These are phyloP conservation scores for Tubulanus polymorphus DNA, from an alignment of 2,888 invertebrate genomes.

Conservation along the genomic window DNA sequence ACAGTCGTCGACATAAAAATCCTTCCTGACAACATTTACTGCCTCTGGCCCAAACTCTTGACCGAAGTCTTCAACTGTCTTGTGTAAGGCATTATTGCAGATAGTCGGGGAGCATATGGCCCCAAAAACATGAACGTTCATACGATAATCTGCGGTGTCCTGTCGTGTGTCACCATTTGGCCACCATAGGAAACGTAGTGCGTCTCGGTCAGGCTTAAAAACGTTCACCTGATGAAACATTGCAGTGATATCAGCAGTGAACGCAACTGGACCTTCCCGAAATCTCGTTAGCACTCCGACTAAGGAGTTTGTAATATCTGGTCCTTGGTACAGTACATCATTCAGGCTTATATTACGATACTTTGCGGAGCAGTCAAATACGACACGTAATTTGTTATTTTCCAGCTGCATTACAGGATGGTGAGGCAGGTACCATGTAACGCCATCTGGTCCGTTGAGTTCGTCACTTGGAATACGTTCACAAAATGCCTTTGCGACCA, in stretches of 20 bases:
- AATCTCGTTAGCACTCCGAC: constrained; percentile 13
- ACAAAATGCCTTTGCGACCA: not conserved
- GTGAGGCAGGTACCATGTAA: constrained; percentile 7
- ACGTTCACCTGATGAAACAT: not conserved
- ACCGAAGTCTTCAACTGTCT: not conserved
- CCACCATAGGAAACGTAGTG: constrained; percentile 1
- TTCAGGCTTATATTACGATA: constrained; percentile 9
- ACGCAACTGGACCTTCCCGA: constrained; percentile 10
- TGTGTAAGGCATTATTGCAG: not conserved
- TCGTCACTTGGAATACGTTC: not conserved
- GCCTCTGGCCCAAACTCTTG: not conserved
- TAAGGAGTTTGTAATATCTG: constrained; percentile 13
- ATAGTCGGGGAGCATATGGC: not conserved
- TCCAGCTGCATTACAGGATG: constrained; percentile 6
- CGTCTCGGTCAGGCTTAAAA: not conserved
- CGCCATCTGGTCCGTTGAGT: not conserved
- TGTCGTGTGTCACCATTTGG: not conserved
- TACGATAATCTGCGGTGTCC: not conserved
- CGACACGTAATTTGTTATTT: constrained; percentile 1
- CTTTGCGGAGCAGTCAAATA: constrained; percentile 3
- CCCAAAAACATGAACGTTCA: not conserved
- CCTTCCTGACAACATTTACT: not conserved
- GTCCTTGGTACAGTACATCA: constrained; percentile 12
- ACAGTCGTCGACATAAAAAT: constrained; percentile 17
- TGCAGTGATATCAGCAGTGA: constrained; percentile 11